Evolutionary conservation across 2,797 vertebrate genomes (phyloP), one percentile per base, ranked within the genome.

Genomic region (Hippoglossus hippoglossus): DNA sequence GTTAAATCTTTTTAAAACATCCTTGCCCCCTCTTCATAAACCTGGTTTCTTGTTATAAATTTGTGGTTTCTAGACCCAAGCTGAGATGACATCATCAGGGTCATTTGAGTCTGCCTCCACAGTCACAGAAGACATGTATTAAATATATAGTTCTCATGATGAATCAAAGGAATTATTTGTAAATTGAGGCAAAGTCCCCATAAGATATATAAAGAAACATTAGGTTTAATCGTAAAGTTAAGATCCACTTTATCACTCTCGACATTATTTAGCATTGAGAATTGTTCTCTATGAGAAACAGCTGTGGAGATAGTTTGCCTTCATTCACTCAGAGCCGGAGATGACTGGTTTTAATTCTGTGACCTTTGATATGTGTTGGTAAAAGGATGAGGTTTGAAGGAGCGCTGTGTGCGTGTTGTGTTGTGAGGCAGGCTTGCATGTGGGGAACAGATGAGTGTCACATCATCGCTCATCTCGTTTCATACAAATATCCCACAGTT

Each of bases 401-500:
- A 49, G 59, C 56, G 41, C 39, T 15, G 16, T 46, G 22, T 44
- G 18, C 25, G 39, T 59, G 58, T 46, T 57, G 24, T 3, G 28
- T 21, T 56, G 51, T 31, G 31, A 63, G 72, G 47, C 46, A 61
- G 11, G 71, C 59, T 51, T 28, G 44, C 54, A 61, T 19, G 21
- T 26, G 41, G 31, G 28, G 21, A 67, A 77, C 65, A 63, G 36
- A 62, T 63, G 67, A 61, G 39, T 59, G 63, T 84, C 72, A 75
- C 71, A 76, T 73, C 76, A 73, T 64, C 66, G 60, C 76, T 84
- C 83, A 75, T 55, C 67, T 61, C 5, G 9, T 63, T 80, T 80
- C 70, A 75, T 68, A 79, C 67, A 76, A 79, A 83, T 72, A 78
- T 73, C 79, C 77, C 80, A 73, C 57, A 63, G 66, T 73, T 74